Percentiles rank a stretch among this genome's conserved stretches.
These are phyloP conservation scores for Rafetus swinhoei DNA, from an alignment of 2,113 vertebrate genomes.

Conservation along the genomic window DNA sequence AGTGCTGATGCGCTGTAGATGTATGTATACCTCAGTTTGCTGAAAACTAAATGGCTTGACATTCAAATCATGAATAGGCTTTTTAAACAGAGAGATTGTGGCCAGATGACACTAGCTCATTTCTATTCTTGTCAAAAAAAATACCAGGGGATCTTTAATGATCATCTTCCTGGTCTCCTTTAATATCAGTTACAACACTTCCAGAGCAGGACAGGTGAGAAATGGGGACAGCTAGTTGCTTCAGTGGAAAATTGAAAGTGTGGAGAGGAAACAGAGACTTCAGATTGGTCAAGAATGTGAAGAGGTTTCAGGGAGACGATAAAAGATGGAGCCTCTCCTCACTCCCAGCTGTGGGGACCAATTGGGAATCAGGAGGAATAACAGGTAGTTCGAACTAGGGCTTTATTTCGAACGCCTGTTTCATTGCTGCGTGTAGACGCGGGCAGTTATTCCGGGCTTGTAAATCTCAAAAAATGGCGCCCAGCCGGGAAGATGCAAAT, in stretches of 20 bases:
- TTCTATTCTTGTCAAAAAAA: no score
- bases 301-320: not conserved
- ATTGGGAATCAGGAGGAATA: not conserved
- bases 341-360: not conserved
- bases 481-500: no score
- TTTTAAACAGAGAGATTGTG: not conserved
- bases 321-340: not conserved
- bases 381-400: no score
- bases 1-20: not conserved
- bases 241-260: not conserved
- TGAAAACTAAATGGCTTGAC: not conserved
- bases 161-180: not conserved
- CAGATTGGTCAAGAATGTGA: not conserved
- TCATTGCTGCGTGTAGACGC: no score
- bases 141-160: fast-evolving
- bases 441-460: no score
- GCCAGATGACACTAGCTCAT: not conserved
- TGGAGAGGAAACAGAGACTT: not conserved
- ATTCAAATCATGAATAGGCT: not conserved
- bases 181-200: not conserved
- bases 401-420: no score
- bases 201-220: not conserved
- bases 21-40: not conserved
- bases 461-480: no score
- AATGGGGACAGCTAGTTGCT: not conserved